Conservation (phyloP, 2,888 invertebrate species). For the Drosophila cognata region DNA sequence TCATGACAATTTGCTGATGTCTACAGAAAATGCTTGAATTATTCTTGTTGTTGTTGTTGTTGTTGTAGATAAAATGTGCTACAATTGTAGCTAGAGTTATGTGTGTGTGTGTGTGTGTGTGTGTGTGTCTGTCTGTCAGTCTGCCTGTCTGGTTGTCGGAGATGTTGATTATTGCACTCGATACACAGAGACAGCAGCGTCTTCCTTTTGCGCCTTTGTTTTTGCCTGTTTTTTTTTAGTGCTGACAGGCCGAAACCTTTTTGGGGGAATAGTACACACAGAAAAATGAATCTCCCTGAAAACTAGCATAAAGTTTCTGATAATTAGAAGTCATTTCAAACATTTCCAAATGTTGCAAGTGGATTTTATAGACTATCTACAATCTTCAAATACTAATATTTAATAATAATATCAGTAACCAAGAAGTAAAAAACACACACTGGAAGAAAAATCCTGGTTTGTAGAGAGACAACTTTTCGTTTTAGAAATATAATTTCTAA, state of each 20-base stretch:
- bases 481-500: neutral
- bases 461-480: neutral
- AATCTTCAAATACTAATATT: too few relatives aligned
- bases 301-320: neutral
- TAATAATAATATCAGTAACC: neutral
- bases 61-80: constrained; percentile 62
- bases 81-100: constrained; percentile 62
- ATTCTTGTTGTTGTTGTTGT: constrained; percentile 14
- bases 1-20: constrained; percentile 67
- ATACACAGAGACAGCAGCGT: constrained; percentile 36
- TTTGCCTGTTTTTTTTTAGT: constrained; percentile 45
- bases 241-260: constrained; percentile 61
- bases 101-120: constrained; percentile 25
- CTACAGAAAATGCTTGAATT: constrained; percentile 62
- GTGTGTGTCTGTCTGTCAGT: constrained; percentile 13
- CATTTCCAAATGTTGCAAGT: neutral
- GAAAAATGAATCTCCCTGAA: neutral
- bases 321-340: neutral
- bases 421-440: neutral
- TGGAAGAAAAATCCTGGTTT: neutral
- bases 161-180: constrained; percentile 73
- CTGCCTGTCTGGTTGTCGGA: constrained; percentile 8
- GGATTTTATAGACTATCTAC: neutral
- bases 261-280: constrained; percentile 5
- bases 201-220: constrained; percentile 27